Evolutionary conservation across 1,140 invertebrate genomes (phyloP).

Genomic region (Coenobita brevimanus): DNA sequence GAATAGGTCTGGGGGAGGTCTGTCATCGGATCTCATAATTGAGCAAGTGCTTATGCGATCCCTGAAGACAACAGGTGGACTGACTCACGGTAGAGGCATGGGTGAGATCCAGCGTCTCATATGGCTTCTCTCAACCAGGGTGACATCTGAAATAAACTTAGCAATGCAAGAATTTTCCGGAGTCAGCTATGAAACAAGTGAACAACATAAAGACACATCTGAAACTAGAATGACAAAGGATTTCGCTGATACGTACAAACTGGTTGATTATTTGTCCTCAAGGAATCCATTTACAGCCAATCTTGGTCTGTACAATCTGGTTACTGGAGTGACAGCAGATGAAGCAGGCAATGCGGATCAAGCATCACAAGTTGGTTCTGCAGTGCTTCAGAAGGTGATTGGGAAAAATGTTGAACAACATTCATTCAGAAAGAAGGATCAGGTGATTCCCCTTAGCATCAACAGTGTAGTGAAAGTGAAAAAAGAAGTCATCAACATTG

Average conservation of each 20-base stretch:
- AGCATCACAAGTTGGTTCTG: background rate
- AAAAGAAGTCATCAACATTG: too few species aligned
- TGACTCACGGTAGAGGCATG: conserved; percentile 69
- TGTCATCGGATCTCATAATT: conserved; percentile 70
- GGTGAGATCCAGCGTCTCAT: conserved; percentile 9
- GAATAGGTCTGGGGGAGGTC: conserved; percentile 70
- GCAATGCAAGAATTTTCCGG: background rate
- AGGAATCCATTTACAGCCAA: background rate
- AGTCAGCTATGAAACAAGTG: background rate
- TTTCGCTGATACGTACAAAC: background rate
- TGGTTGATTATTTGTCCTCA: background rate
- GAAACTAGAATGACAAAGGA: background rate
- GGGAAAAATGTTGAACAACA: too few species aligned
- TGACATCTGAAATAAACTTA: conserved; percentile 8
- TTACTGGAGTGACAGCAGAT: background rate
- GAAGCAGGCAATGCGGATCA: background rate
- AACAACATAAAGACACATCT: conserved; percentile 21
- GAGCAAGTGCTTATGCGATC: conserved; percentile 69
- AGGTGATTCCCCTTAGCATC: too few species aligned
- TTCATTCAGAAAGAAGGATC: too few species aligned
- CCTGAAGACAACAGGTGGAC: conserved; percentile 70
- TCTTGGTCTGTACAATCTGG: conserved; percentile 8
- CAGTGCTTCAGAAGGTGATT: too few species aligned
- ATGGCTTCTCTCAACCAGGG: conserved; percentile 28
- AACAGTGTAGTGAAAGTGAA: too few species aligned